A percentile compares a stretch with the other conserved stretches of the same genome.
phyloP scores from a whole-genome alignment of 1,140 invertebrate species.

The Trichonephila clavata region DNA sequence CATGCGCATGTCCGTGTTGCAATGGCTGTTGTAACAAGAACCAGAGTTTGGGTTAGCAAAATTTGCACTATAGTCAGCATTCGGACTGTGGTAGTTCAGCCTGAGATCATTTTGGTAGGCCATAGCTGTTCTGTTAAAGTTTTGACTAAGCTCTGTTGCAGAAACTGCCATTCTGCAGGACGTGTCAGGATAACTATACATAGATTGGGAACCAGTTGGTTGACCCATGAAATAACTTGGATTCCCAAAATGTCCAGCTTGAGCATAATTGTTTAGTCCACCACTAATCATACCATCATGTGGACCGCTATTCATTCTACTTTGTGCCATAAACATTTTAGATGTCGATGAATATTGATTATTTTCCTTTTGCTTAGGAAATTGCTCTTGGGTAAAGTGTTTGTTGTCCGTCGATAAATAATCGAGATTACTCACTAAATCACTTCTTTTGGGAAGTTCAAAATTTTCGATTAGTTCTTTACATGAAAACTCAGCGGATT shows the following conservation, averaged over 20 bases:
- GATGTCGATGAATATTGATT: not conserved
- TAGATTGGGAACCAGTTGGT: constrained; percentile 45
- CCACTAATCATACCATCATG: constrained; percentile 53
- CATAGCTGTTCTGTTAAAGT: constrained; percentile 49
- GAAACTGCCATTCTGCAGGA: constrained; percentile 68
- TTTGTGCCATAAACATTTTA: constrained; percentile 73
- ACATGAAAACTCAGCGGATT: not conserved
- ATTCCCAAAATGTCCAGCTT: constrained; percentile 67
- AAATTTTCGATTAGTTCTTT: not conserved
- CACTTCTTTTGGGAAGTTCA: not conserved
- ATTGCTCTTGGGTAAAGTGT: not conserved
- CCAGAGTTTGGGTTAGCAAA: constrained; percentile 20
- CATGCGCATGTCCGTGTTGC: constrained; percentile 61
- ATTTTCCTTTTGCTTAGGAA: not conserved
- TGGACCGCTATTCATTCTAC: constrained; percentile 53
- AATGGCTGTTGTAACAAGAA: constrained; percentile 66
- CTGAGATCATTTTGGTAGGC: constrained; percentile 71
- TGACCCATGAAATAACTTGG: constrained; percentile 72
- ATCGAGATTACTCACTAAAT: not conserved
- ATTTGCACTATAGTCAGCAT: constrained; percentile 60
- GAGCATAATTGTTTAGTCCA: constrained; percentile 51
- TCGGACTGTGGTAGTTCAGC: constrained; percentile 57
- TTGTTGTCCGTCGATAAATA: not conserved
- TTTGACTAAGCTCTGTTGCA: constrained; percentile 57
- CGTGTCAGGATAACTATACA: constrained; percentile 67